These are phyloP conservation scores for Typhlichthys eigenmanni DNA, from an alignment of 2,797 vertebrate species.

Conservation along the genomic window DNA sequence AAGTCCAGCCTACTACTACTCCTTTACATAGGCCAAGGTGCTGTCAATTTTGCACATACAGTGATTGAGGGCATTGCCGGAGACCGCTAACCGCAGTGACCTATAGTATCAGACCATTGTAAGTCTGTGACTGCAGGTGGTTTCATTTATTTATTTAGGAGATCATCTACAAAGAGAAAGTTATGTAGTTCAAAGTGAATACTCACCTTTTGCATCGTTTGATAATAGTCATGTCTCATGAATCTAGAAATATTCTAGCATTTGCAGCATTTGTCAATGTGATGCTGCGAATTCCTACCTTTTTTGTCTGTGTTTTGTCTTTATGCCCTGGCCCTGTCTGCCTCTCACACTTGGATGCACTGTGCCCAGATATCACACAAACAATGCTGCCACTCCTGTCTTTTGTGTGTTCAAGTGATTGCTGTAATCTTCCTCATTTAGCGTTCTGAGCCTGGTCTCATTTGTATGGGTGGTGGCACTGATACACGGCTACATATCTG, in stretches of 20 bases:
- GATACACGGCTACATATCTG: conserved; percentile 36
- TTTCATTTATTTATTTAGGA: too few relatives aligned
- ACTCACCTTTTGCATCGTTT: too few relatives aligned
- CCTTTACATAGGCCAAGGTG: neutral
- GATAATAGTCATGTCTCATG: too few relatives aligned
- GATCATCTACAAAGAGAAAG: too few relatives aligned
- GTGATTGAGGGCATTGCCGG: too few relatives aligned
- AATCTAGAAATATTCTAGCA: too few relatives aligned
- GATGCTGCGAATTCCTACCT: conserved; percentile 23
- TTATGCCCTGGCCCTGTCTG: conserved; percentile 43
- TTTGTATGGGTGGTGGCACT: conserved; percentile 55
- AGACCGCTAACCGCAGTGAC: too few relatives aligned
- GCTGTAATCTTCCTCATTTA: conserved; percentile 68
- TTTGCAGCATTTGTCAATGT: conserved; percentile 14
- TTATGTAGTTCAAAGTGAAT: too few relatives aligned
- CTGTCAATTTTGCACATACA: neutral
- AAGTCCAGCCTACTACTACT: conserved; percentile 10
- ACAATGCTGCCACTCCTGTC: conserved; percentile 56
- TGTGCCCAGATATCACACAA: conserved; percentile 51
- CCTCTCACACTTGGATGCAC: conserved; percentile 60
- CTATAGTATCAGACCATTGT: too few relatives aligned
- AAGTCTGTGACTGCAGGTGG: too few relatives aligned
- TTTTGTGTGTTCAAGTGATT: conserved; percentile 58
- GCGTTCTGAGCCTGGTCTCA: conserved; percentile 35
- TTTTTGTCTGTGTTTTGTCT: conserved; percentile 50